Evolutionary conservation across 2,888 invertebrate genomes (phyloP).

Genomic region (Papilio elwesi): DNA sequence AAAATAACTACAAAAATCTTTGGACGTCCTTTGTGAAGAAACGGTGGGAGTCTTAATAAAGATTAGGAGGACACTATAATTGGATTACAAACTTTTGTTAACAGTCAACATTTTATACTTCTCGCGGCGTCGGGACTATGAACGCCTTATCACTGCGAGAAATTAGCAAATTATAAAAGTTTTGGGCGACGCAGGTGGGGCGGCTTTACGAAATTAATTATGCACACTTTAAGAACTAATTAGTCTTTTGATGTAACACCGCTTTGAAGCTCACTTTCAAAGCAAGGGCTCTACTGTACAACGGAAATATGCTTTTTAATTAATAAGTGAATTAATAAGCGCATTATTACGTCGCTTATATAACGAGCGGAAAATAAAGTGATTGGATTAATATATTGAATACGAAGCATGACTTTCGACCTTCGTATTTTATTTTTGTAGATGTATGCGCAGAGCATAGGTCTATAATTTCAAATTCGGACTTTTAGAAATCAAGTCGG

Average conservation of each 20-base stretch:
- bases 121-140: not conserved
- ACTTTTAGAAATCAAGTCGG: too few species aligned
- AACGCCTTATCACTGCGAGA: conserved; percentile 5
- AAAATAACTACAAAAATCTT: too few species aligned
- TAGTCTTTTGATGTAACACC: conserved; percentile 32
- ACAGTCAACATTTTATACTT: conserved; percentile 15
- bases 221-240: conserved; percentile 37
- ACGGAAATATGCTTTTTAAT: conserved; percentile 12
- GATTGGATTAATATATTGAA: not conserved
- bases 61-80: conserved; percentile 9
- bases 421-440: not conserved
- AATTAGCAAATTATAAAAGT: conserved; percentile 37
- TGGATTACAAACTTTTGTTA: conserved; percentile 19
- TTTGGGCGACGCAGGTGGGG: conserved; percentile 25
- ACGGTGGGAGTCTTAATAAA: not conserved
- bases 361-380: not conserved
- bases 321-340: conserved; percentile 1
- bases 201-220: conserved; percentile 33
- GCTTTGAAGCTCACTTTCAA: conserved; percentile 28
- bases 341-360: not conserved
- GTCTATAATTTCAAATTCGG: too few species aligned
- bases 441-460: too few species aligned
- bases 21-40: not conserved
- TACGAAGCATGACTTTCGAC: not conserved
- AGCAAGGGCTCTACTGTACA: not conserved